phyloP scores from a whole-genome alignment of 2,797 vertebrate species.

The Oreochromis mossambicus region DNA sequence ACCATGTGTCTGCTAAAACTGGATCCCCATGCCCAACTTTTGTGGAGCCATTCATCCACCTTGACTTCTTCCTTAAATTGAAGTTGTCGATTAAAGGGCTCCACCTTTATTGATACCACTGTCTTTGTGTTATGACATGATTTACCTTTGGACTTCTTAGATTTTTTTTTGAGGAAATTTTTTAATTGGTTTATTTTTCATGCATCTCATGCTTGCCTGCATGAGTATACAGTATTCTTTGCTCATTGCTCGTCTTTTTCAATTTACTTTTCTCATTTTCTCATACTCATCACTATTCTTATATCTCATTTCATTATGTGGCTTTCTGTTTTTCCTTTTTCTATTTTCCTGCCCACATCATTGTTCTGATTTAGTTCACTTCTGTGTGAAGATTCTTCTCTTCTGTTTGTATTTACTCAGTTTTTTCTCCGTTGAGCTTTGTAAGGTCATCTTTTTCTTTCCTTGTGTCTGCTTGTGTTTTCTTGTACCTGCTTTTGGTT shows the following conservation, averaged over 20 bases:
- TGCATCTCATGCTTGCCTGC: neutral
- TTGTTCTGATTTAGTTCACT: neutral
- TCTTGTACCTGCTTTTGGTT: neutral
- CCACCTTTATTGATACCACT: neutral
- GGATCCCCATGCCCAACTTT: neutral
- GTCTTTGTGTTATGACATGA: neutral
- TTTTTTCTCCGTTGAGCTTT: neutral
- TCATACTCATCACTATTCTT: neutral
- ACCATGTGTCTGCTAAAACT: neutral
- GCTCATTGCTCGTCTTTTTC: neutral
- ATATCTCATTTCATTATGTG: neutral
- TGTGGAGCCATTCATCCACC: neutral
- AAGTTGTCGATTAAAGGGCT: neutral
- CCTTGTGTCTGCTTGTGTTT: neutral
- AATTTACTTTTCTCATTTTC: neutral
- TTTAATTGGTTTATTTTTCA: neutral
- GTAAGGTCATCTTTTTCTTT: neutral
- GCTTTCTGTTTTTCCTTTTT: neutral
- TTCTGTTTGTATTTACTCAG: neutral
- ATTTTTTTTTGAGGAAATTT: neutral
- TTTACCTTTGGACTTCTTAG: neutral
- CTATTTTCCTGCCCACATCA: neutral
- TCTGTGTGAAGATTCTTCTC: neutral
- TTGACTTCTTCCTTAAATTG: neutral
- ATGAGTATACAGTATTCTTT: neutral